A percentile compares a stretch with the other conserved stretches of the same genome.
These are phyloP conservation scores for Pseudomyrmex sp. DNA, from an alignment of 1,140 invertebrate genomes.

Conservation along the genomic window DNA sequence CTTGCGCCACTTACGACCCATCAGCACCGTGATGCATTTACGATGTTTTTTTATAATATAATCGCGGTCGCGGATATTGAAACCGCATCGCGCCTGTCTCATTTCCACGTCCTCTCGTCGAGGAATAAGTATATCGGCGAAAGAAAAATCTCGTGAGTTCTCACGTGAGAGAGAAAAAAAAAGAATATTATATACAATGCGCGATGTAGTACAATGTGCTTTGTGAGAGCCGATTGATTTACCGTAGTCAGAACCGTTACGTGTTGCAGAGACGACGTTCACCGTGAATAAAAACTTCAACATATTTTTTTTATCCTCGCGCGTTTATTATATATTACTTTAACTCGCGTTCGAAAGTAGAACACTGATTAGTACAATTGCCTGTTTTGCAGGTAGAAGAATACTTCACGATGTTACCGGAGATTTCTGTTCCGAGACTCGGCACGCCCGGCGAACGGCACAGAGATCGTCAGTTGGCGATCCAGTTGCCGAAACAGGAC, in stretches of 20 bases:
- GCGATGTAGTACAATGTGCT: background rate
- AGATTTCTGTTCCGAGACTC: slow-evolving; percentile 91
- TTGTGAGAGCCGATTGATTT: background rate
- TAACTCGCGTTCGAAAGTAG: background rate
- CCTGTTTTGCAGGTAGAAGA: slow-evolving; percentile 84
- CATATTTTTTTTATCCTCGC: background rate
- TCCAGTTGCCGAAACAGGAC: slow-evolving; percentile 97
- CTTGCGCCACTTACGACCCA: background rate
- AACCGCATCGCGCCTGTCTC: background rate
- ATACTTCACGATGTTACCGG: slow-evolving; percentile 90
- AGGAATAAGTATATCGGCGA: background rate
- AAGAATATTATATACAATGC: background rate
- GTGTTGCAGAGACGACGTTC: no score
- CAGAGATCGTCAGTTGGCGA: slow-evolving; percentile 93
- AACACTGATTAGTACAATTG: background rate
- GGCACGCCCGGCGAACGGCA: slow-evolving; percentile 92
- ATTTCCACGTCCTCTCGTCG: slow-evolving; percentile 1
- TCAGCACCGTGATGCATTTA: slow-evolving; percentile 33
- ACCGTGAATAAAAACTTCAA: no score
- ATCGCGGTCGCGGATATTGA: slow-evolving; percentile 20
- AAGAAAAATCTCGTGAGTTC: background rate
- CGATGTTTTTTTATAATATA: slow-evolving; percentile 24
- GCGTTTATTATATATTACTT: background rate
- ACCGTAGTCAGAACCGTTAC: background rate
- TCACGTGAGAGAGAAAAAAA: background rate